Evolutionary conservation across 1,140 invertebrate species (phyloP), one percentile per base, ranked within the genome.

Genomic region (Idris sp.): DNA sequence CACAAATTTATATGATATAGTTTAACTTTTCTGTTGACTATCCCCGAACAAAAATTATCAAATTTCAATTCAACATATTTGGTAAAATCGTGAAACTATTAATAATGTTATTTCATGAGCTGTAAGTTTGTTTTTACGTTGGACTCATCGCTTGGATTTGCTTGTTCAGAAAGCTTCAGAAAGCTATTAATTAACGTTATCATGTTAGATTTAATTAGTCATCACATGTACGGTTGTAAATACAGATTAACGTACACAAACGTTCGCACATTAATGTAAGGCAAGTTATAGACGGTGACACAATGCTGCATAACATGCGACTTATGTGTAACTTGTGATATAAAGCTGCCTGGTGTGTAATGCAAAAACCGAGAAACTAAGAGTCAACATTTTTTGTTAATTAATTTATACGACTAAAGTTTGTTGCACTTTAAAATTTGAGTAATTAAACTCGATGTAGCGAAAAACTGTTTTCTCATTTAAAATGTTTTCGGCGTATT

Each of bases 131-230:
- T 36, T 35, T 35, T 35, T 35, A 2, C 4, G 4, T 9, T 7
- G 22, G 22, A 8, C 22, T 13, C 35, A 22, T 3, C 31, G 33
- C 46, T 22, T 15, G 28, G 10, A 44, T 16, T 44, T 43, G 25
- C 41, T 8, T 16, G 28, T 58, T 33, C 25, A 14, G 26, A 38
- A 56, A 64, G 22, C 43, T 58, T 33, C 25, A 14, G 26, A 38
- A 56, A 64, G 22, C 43, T 48, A 56, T 67, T 69, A 59, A 59
- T 69, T 59, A 44, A 48, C 30, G 46, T 69, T 69, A 69, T 69
- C 65, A 30, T 38, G 54, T 69, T 61, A 61, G 31, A 58, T 54
- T 69, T 59, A 69, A 69, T 69, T 69, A 69, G 31, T 69, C 54
- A 53, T 54, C 54, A 53, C 38, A 46, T 62, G 67, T 61, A 71